A percentile compares a stretch with the other conserved stretches of the same genome.
phyloP scores from a whole-genome alignment of 1,140 invertebrate species.

The Dreissena polymorpha region DNA sequence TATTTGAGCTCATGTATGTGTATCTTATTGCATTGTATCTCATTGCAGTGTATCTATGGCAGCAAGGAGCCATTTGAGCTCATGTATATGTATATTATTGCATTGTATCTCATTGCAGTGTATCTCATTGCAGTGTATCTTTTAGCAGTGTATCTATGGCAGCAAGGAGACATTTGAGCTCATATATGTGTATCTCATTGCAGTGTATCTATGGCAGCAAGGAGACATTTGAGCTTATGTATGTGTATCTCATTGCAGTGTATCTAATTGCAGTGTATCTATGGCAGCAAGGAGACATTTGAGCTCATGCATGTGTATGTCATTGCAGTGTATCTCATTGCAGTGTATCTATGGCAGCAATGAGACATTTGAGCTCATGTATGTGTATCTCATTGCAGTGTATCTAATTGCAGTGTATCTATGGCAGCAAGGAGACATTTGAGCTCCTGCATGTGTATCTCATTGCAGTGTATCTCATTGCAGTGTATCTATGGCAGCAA shows the following conservation, averaged over 20 bases:
- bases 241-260: conserved; percentile 68
- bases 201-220: conserved; percentile 82
- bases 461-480: conserved; percentile 69
- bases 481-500: conserved; percentile 82
- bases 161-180: conserved; percentile 90
- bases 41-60: conserved; percentile 77
- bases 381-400: conserved; percentile 68
- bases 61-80: conserved; percentile 90
- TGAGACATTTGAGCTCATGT: conserved; percentile 90
- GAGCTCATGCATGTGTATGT: conserved; percentile 90
- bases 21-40: too few species aligned
- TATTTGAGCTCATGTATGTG: conserved; percentile 87
- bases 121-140: conserved; percentile 81
- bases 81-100: too few species aligned
- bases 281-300: conserved; percentile 88
- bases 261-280: too few species aligned
- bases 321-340: conserved; percentile 69
- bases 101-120: conserved; percentile 13
- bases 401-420: too few species aligned
- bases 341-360: conserved; percentile 82
- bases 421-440: conserved; percentile 88
- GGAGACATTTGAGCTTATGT: conserved; percentile 90
- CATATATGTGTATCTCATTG: conserved; percentile 79
- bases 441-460: conserved; percentile 90
- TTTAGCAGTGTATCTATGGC: conserved; percentile 77